Conservation (phyloP, 2,888 invertebrate genomes). For the Phymatocera aterrima region DNA sequence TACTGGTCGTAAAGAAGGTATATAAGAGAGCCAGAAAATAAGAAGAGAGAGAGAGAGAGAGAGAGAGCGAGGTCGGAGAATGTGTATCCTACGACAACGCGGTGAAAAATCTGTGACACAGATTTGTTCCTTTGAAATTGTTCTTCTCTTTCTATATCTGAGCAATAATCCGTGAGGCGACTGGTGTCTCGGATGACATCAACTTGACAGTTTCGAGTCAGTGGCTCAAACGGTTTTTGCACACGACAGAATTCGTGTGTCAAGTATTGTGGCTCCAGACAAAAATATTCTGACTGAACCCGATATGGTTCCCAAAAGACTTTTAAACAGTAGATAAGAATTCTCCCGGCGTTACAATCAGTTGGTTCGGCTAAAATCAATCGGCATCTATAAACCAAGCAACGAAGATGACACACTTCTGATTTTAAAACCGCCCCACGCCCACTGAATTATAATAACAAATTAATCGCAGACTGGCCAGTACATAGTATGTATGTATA, state of each 20-base stretch:
- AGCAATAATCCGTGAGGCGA: neutral
- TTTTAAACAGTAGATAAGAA: conserved; percentile 43
- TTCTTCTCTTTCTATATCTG: neutral
- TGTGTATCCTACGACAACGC: neutral
- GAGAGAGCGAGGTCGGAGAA: neutral
- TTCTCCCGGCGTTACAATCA: conserved; percentile 35
- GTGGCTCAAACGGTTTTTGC: neutral
- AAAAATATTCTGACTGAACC: neutral
- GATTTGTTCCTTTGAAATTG: neutral
- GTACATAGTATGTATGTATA: too few relatives aligned
- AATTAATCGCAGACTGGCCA: conserved; percentile 50
- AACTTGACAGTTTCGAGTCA: conserved; percentile 19
- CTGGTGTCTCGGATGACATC: neutral
- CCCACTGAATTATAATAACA: conserved; percentile 63
- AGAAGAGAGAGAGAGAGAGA: neutral
- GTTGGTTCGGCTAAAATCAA: conserved; percentile 54
- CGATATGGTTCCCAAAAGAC: neutral
- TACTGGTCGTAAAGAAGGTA: neutral
- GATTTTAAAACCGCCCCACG: conserved; percentile 51
- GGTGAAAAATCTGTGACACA: conserved; percentile 25
- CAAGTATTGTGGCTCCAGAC: neutral
- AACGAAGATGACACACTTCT: conserved; percentile 63
- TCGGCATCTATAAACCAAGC: conserved; percentile 53
- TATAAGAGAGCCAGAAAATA: neutral
- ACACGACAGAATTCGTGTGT: conserved; percentile 8